Percentiles rank a stretch among this genome's conserved stretches.
Conservation (phyloP, 2,113 vertebrate species). For the Catharus fuscescens region DNA sequence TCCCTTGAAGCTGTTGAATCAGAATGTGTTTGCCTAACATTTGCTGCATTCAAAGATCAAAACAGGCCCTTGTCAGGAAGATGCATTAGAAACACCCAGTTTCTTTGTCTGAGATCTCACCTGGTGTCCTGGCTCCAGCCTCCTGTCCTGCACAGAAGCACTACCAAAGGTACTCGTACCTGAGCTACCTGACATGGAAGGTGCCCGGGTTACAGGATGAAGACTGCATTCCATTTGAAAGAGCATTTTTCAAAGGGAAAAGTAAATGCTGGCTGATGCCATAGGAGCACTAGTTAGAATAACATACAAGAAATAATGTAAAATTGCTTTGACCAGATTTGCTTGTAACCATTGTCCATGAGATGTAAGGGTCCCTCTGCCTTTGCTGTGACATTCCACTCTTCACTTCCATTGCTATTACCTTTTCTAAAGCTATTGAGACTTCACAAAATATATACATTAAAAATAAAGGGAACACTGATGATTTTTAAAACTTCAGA, state of each 20-base stretch:
- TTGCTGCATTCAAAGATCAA: neutral
- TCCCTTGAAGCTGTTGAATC: neutral
- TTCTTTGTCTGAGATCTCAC: neutral
- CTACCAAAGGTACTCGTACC: neutral
- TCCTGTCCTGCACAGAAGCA: neutral
- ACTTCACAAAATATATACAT: neutral
- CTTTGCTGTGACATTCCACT: neutral
- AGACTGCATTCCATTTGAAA: neutral
- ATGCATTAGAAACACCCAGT: neutral
- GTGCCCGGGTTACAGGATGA: neutral
- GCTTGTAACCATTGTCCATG: too few relatives aligned
- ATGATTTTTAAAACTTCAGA: neutral
- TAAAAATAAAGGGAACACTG: neutral
- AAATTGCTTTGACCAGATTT: neutral
- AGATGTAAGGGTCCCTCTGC: neutral
- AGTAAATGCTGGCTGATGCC: neutral
- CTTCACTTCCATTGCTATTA: neutral
- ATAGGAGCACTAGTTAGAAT: neutral
- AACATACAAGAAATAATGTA: neutral
- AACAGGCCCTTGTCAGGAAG: neutral
- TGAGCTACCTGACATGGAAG: fast-evolving
- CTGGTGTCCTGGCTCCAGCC: neutral
- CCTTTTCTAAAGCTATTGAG: neutral
- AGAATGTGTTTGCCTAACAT: neutral
- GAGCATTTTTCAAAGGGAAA: neutral